Evolutionary conservation across 1,140 invertebrate species (phyloP), one percentile per base, ranked within the genome.

Genomic region (Asbolus verrucosus): DNA sequence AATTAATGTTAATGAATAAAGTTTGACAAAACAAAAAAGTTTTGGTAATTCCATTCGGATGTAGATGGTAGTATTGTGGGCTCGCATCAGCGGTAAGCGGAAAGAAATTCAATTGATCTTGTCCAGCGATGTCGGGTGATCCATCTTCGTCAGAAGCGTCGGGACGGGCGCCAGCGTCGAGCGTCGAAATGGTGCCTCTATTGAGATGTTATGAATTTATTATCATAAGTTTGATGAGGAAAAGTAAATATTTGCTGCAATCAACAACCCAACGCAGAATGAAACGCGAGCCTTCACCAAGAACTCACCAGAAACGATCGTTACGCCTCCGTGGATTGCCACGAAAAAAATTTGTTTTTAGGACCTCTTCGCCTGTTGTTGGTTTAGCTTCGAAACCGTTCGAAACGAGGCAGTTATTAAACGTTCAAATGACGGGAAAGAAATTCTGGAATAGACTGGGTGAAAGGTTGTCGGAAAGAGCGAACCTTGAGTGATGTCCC

Each of bases 71-170:
- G 36, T 50, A 72, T 70, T 72, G 67, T 61, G 70, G 73, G 65
- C 50, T 41, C 59, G 69, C 65, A 71, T 68, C 72, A 71, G 65
- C 63, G 63, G 65, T 76, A 73, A 78, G 70, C 74, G 76, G 72
- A 78, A 78, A 83, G 82, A 82, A 84, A 84, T 84, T 84, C 82
- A 84, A 84, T 85, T 84, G 83, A 84, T 84, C 82, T 84, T 83
- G 82, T 83, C 81, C 77, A 79, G 80, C 76, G 79, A 77, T 80
- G 81, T 80, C 76, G 78, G 79, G 77, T 80, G 78, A 85, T 84
- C 79, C 79, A 83, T 85, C 83, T 84, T 83, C 79, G 72, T 82
- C 80, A 82, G 81, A 81, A 79, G 79, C 81, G 70, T 79, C 76
- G 76, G 76, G 77, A 80, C 78, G 80, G 78, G 71, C 73, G 70